These are phyloP conservation scores for Cecidostiba fungosa DNA, from an alignment of 2,888 invertebrate species.

Conservation along the genomic window DNA sequence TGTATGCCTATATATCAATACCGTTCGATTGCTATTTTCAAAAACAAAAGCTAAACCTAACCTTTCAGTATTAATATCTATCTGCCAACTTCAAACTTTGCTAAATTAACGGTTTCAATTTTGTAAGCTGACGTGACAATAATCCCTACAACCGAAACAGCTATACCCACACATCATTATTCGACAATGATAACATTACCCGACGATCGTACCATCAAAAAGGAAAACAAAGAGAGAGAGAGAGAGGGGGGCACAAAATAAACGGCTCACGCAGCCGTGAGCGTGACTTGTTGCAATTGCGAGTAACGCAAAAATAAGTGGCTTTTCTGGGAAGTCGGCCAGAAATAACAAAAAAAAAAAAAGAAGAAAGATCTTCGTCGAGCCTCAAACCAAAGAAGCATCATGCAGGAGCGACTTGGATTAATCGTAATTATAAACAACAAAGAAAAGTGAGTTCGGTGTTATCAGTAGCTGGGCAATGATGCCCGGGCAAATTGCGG, in stretches of 20 bases:
- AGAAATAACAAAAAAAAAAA: neutral
- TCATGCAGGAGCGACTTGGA: neutral
- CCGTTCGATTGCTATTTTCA: neutral
- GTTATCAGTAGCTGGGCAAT: neutral
- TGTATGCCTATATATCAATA: neutral
- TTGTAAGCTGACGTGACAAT: neutral
- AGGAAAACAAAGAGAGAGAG: neutral
- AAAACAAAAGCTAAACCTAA: neutral
- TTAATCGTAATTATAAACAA: neutral
- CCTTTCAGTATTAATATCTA: neutral
- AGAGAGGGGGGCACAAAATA: constrained; percentile 8
- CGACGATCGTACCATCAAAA: neutral
- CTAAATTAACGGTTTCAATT: neutral
- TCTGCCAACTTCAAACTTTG: neutral
- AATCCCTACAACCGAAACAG: neutral
- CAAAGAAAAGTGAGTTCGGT: neutral
- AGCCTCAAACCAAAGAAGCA: neutral
- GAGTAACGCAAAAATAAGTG: constrained; percentile 12
- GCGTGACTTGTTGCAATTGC: constrained; percentile 47
- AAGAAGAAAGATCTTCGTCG: neutral
- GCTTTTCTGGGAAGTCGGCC: constrained; percentile 21
- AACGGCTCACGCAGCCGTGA: neutral
- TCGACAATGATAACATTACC: neutral
- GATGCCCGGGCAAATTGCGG: neutral
- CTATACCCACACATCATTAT: neutral